Evolutionary conservation across 1,140 invertebrate species (phyloP).

Genomic region (Coenobita brevimanus): DNA sequence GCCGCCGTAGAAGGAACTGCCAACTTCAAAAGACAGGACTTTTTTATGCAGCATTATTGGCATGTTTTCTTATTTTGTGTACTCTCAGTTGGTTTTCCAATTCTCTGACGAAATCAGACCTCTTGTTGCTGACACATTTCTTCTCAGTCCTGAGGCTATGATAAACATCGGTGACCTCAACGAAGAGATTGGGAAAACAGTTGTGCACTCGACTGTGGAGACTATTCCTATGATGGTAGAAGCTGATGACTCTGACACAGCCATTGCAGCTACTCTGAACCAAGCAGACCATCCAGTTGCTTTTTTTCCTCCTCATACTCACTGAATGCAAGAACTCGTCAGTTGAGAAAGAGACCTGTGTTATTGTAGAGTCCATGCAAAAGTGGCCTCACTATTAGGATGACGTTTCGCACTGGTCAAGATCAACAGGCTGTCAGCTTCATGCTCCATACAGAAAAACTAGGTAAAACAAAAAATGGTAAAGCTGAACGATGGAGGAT

Average conservation of each 20-base stretch:
- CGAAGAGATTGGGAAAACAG: slow-evolving; percentile 44
- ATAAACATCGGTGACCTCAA: slow-evolving; percentile 40
- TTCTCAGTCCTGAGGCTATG: neutral
- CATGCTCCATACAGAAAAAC: slow-evolving; percentile 52
- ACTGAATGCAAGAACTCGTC: slow-evolving; percentile 1
- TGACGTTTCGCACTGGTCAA: slow-evolving; percentile 67
- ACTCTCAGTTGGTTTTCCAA: no score
- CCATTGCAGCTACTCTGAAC: no score
- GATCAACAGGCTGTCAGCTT: slow-evolving; percentile 66
- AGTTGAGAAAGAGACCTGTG: slow-evolving; percentile 68
- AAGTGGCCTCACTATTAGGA: slow-evolving; percentile 58
- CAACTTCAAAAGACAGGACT: neutral
- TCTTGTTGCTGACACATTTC: neutral
- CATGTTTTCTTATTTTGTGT: no score
- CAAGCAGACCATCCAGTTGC: no score
- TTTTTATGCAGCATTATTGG: no score
- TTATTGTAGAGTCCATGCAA: slow-evolving; percentile 52
- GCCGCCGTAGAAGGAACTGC: neutral
- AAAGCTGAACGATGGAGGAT: slow-evolving; percentile 12
- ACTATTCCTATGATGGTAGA: no score
- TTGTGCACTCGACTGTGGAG: no score
- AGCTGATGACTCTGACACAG: no score
- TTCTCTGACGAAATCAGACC: no score
- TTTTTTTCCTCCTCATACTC: no score
- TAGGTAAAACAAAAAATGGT: neutral